phyloP scores from a whole-genome alignment of 1,140 invertebrate species.

The Anadara kagoshimensis region DNA sequence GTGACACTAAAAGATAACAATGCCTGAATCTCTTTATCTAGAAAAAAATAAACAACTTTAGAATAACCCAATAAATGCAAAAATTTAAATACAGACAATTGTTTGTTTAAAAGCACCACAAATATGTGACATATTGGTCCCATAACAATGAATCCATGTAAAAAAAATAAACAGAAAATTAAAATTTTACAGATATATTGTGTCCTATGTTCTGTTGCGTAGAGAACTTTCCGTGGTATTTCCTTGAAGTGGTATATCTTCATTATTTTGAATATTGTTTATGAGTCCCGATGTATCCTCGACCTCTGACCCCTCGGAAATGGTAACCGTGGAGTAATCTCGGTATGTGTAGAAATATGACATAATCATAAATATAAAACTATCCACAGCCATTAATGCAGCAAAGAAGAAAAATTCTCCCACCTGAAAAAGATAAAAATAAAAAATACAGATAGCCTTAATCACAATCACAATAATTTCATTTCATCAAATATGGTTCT shows the following conservation, averaged over 20 bases:
- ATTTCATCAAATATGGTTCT: not conserved
- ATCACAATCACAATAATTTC: not conserved
- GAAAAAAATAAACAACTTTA: no score
- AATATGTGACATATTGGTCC: no score
- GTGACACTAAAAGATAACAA: no score
- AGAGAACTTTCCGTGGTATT: no score
- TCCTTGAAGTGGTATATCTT: not conserved
- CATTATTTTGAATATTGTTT: slow-evolving; percentile 14
- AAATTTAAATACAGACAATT: no score
- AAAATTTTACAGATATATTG: no score
- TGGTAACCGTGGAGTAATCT: not conserved
- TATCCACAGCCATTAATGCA: slow-evolving; percentile 87
- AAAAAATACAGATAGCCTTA: not conserved
- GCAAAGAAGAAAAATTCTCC: slow-evolving; percentile 93
- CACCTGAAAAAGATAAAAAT: slow-evolving; percentile 78
- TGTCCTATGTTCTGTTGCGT: no score
- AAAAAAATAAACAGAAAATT: no score
- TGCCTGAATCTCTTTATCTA: no score
- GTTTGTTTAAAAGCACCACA: no score
- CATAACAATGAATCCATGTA: no score
- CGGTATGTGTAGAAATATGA: slow-evolving; percentile 77
- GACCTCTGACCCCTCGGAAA: not conserved
- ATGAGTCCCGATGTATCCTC: slow-evolving; percentile 32
- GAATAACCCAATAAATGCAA: no score
- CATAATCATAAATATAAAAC: slow-evolving; percentile 87